A percentile compares a stretch with the other conserved stretches of the same genome.
phyloP scores from a whole-genome alignment of 2,113 vertebrate genomes.

The Cheilinus undulatus region DNA sequence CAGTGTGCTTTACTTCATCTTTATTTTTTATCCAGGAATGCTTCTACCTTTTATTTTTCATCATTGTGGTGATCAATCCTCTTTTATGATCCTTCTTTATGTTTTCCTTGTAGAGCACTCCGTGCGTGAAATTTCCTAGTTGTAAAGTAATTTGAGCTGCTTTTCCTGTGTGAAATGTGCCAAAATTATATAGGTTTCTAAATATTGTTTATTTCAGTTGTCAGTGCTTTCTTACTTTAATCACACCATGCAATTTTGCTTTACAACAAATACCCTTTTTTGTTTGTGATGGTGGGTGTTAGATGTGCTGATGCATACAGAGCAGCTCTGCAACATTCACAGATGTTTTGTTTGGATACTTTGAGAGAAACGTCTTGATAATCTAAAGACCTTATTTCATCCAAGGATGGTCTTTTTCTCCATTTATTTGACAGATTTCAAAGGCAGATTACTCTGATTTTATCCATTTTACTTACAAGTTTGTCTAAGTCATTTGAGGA shows the following conservation, averaged over 20 bases:
- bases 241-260: too few species aligned
- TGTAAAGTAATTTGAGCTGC: neutral
- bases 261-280: neutral
- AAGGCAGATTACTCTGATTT: neutral
- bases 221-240: neutral
- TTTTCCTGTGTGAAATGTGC: neutral
- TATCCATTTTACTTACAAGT: neutral
- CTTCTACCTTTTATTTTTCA: neutral
- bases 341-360: too few species aligned
- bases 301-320: too few species aligned
- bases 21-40: neutral
- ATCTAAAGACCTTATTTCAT: too few species aligned
- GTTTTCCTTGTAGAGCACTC: neutral
- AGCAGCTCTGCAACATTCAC: too few species aligned
- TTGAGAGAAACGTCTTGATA: too few species aligned
- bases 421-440: neutral
- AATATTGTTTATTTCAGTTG: neutral
- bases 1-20: neutral
- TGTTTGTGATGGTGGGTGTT: too few species aligned
- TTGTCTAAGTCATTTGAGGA: neutral
- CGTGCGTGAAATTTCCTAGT: neutral
- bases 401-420: neutral
- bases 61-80: neutral
- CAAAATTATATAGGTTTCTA: neutral
- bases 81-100: neutral